Percentiles rank a stretch among this genome's conserved stretches.
These are phyloP conservation scores for Ptychadena robeensis DNA, from an alignment of 2,797 vertebrate species.

Conservation along the genomic window DNA sequence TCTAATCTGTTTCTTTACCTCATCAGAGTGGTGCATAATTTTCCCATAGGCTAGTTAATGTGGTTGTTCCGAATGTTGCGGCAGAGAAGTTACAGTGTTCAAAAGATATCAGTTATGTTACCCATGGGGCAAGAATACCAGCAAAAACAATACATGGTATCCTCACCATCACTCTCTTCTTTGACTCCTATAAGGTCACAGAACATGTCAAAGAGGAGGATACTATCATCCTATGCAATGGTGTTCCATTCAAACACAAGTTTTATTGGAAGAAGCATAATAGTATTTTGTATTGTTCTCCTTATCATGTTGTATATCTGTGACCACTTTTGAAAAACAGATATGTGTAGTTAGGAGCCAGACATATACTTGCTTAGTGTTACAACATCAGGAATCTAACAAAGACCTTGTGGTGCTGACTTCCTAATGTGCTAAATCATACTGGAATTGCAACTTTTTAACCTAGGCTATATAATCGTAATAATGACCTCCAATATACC, in stretches of 20 bases:
- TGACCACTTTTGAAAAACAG: constrained; percentile 71
- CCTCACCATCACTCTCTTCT: constrained; percentile 69
- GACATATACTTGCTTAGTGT: constrained; percentile 76
- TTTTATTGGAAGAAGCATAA: constrained; percentile 69
- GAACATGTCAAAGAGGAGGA: constrained; percentile 71
- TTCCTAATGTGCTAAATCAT: constrained; percentile 80
- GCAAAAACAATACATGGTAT: constrained; percentile 66
- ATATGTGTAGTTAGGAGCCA: constrained; percentile 72
- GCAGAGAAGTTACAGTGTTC: constrained; percentile 62
- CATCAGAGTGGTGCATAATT: constrained; percentile 65
- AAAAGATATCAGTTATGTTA: constrained; percentile 23
- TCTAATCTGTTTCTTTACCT: constrained; percentile 80
- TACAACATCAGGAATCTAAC: constrained; percentile 74
- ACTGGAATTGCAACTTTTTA: constrained; percentile 84
- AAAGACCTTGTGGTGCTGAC: constrained; percentile 90
- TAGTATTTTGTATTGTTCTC: constrained; percentile 63
- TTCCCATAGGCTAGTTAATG: constrained; percentile 52
- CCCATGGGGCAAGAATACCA: constrained; percentile 66
- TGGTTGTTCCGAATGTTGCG: constrained; percentile 59
- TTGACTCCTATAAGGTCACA: constrained; percentile 70
- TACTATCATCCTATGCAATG: constrained; percentile 79
- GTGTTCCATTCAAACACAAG: constrained; percentile 71
- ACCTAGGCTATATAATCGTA: constrained; percentile 77
- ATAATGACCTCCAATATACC: constrained; percentile 75
- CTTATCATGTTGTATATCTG: constrained; percentile 69